Base-by-base conservation (phyloP, 2,113 vertebrate species). In the Pimephales promelas region DNA sequence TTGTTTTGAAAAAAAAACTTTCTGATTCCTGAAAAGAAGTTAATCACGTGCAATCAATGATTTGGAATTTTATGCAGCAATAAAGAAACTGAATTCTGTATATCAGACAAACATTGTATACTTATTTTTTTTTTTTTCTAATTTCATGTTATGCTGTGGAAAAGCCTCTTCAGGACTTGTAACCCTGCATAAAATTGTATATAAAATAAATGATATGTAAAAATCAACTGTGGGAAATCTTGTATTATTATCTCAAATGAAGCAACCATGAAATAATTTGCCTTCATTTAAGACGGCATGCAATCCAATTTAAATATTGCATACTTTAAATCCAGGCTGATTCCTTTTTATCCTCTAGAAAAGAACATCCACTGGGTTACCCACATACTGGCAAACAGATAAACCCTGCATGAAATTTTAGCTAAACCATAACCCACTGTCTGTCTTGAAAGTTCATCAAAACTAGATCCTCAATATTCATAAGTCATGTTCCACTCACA, bases 221-320 rank as follows among this genome's bases (percentile, higher is more conserved):
- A 91, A 62, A 92, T 80, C 83, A 85, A 90, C 88, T 90, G 90
- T 92, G 68, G 90, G 88, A 92, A 93, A 90, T 92, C 85, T 90
- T 85, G 90, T 91, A 90, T 92, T 91, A 90, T 90, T 93, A 93
- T 86, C 88, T 84, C 84, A 92, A 92, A 93, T 93, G 92, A 92
- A 92, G 90, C 89, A 92, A 82, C 90, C 90, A 90, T 93, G 88
- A 93, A 93, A 94, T 93, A 82, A 92, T 92, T 92, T 93, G 88
- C 91, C 93, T 94, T 93, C 86, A 90, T 92, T 92, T 91, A 89
- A 91, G 90, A 91, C 31, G 64, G 82, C 86, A 59, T 91, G 89
- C 88, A 92, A 92, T 92, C 91, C 91, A 89, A 92, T 92, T 92
- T 90, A 85, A 87, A 90, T 90, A 86, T 87, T 73, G 85, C 85